Percentiles rank a stretch among this genome's conserved stretches.
phyloP scores from a whole-genome alignment of 2,888 invertebrate species.

The Galeruca laticollis region DNA sequence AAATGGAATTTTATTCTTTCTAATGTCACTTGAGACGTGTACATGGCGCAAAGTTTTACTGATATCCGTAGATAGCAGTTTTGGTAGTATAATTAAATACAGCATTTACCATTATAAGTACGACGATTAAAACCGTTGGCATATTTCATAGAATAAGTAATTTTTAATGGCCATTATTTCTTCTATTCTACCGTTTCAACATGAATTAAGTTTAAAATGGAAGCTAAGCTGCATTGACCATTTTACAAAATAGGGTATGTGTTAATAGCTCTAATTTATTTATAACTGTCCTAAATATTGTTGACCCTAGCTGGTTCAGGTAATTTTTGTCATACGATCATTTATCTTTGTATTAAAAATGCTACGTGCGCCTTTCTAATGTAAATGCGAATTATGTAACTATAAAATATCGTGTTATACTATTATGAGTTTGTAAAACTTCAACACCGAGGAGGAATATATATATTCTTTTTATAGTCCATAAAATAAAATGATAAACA shows the following conservation, averaged over 20 bases:
- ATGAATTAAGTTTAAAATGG: conserved; percentile 19
- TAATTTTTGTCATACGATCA: neutral
- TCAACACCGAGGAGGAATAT: neutral
- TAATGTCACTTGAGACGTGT: too few species aligned
- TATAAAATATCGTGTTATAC: conserved; percentile 6
- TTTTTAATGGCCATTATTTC: conserved; percentile 35
- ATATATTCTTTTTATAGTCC: neutral
- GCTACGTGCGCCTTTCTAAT: neutral
- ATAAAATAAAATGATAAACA: neutral
- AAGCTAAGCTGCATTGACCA: conserved; percentile 9
- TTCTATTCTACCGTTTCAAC: conserved; percentile 23
- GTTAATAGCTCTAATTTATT: conserved; percentile 31
- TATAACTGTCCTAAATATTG: conserved; percentile 13
- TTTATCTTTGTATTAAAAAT: conserved; percentile 4
- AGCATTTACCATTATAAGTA: conserved; percentile 19
- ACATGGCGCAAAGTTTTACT: too few species aligned
- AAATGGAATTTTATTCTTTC: too few species aligned
- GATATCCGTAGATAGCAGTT: too few species aligned
- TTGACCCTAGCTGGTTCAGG: neutral
- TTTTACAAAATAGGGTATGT: conserved; percentile 23
- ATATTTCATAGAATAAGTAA: conserved; percentile 30
- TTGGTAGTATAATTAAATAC: conserved; percentile 16
- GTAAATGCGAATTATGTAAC: conserved; percentile 3
- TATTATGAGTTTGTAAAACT: neutral
- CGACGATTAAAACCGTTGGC: conserved; percentile 23